Evolutionary conservation across 2,888 invertebrate species (phyloP).

Genomic region (Synanthedon myopaeformis): DNA sequence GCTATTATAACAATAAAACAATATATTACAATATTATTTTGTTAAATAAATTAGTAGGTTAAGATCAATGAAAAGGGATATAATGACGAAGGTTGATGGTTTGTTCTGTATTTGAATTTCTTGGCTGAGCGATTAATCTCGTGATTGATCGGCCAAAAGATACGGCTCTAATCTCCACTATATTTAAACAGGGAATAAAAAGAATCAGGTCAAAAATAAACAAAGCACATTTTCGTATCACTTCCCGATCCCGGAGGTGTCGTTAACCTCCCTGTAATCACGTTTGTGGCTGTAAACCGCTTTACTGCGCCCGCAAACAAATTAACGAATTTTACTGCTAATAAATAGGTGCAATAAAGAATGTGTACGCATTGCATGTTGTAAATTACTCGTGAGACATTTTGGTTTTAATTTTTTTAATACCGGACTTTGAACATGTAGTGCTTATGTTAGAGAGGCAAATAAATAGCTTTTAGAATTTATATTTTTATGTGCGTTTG

Average conservation of each 20-base stretch:
- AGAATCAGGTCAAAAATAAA: constrained; percentile 1
- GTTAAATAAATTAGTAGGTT: too few relatives aligned
- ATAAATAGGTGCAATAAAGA: constrained; percentile 32
- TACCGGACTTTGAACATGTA: too few relatives aligned
- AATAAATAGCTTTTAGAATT: too few relatives aligned
- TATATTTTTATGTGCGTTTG: too few relatives aligned
- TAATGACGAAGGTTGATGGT: too few relatives aligned
- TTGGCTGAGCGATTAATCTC: not conserved
- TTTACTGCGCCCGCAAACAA: constrained; percentile 50
- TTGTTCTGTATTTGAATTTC: too few relatives aligned
- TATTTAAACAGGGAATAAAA: not conserved
- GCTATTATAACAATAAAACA: too few relatives aligned
- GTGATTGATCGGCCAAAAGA: not conserved
- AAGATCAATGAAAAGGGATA: too few relatives aligned
- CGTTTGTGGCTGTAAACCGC: constrained; percentile 42
- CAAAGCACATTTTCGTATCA: constrained; percentile 6
- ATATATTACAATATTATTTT: too few relatives aligned
- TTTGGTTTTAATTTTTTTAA: too few relatives aligned
- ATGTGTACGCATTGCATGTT: constrained; percentile 23
- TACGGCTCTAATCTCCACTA: not conserved
- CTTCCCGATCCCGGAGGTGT: constrained; percentile 36
- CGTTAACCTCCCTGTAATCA: constrained; percentile 48
- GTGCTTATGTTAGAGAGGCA: too few relatives aligned
- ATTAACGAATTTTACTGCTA: constrained; percentile 41
- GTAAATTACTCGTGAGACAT: not conserved